Base-by-base conservation (phyloP, 2,113 vertebrate genomes). In the Girardinichthys multiradiatus region DNA sequence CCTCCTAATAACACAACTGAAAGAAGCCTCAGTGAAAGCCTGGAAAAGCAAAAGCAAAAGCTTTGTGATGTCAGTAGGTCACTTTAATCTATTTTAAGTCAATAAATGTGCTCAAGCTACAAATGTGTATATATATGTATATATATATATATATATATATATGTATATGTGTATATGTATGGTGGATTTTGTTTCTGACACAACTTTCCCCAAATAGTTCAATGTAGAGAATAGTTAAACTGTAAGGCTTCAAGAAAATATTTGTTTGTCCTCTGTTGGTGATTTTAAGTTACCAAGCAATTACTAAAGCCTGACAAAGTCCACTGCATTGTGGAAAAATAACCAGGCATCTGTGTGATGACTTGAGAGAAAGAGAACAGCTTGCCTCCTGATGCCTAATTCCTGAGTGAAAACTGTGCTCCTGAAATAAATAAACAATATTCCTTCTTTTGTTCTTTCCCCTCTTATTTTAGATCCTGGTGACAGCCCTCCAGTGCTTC, bases 401-500 rank as follows among this genome's bases (percentile, higher is more conserved):
- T 37, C n/a, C 21, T 19, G 9, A 35, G 45, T 35, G 15, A 63
- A 63, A 72, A 21, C 27, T 26, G 24, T 27, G 31, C 10, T 26
- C 1, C 28, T 4, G 3, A 68, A 70, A 62, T 24, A 57, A 57
- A 68, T 1, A 65, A 72, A 70, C 0, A 13, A 60, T 21, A 24
- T 48, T 12, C 3, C 4, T 30, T 59, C 24, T 21, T 48, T 26
- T 64, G 29, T 80, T 59, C 42, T 59, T 64, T 63, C 48, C 27
- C 62, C 30, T 74, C 45, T 58, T 26, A 27, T 76, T 72, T 27
- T 74, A 99, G 98, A 96, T 78, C 93, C 95, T 45, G 93, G 94
- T 68, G 97, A 97, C 48, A 90, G 85, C 72, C 93, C 94, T 69
- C 96, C 98, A n/a, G 81, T 96, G 81, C 94, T 99, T 7, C 89